phyloP scores from a whole-genome alignment of 2,888 invertebrate species.

The Argyresthia goedartella region DNA sequence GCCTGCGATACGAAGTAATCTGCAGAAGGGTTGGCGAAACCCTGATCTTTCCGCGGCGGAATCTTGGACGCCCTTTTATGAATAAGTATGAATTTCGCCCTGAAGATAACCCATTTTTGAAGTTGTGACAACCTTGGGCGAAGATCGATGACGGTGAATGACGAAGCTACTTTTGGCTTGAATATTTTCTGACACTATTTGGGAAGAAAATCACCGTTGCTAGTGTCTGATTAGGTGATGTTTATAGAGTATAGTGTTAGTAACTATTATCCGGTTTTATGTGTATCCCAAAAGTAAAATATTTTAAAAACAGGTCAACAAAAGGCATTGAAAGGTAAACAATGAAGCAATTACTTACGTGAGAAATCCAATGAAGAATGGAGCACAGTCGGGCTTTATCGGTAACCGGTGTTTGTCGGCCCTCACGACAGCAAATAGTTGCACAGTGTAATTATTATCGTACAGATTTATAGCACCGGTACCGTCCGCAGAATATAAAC shows the following conservation, averaged over 20 bases:
- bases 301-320: too few relatives aligned
- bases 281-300: too few relatives aligned
- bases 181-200: too few relatives aligned
- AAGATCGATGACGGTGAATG: background rate
- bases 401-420: conserved; percentile 28
- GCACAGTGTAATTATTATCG: conserved; percentile 57
- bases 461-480: conserved; percentile 52
- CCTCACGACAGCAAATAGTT: conserved; percentile 51
- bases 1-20: conserved; percentile 55
- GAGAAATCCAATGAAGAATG: conserved; percentile 4
- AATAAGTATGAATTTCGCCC: conserved; percentile 2
- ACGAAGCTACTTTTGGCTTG: background rate
- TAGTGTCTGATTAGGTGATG: too few relatives aligned
- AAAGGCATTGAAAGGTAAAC: background rate
- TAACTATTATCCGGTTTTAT: too few relatives aligned
- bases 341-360: conserved; percentile 1
- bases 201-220: too few relatives aligned
- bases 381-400: conserved; percentile 21
- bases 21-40: conserved; percentile 43
- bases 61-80: conserved; percentile 1
- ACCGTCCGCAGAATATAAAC: conserved; percentile 60
- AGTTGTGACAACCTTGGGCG: background rate
- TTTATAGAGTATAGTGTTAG: too few relatives aligned
- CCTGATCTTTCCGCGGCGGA: conserved; percentile 19
- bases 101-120: background rate